Conservation (phyloP, 2,797 vertebrate species). For the Octomys mimax region DNA sequence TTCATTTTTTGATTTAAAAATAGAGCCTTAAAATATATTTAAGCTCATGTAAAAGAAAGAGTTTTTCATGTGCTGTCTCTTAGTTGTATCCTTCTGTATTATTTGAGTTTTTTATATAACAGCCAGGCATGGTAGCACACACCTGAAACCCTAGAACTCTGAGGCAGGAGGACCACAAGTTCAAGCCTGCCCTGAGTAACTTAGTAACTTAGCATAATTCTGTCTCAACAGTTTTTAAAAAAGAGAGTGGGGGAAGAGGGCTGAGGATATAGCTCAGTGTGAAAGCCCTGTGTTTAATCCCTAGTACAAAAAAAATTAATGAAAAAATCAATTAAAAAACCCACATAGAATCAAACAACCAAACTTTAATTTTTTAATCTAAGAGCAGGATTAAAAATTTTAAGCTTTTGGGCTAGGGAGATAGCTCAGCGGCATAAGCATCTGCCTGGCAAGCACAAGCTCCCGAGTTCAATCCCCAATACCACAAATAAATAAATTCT, state of each 20-base stretch:
- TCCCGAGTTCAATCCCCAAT: no score
- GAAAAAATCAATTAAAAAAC: background rate
- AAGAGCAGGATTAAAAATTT: background rate
- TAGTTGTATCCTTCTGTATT: background rate
- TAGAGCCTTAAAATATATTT: background rate
- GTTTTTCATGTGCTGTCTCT: background rate
- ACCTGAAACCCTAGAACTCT: background rate
- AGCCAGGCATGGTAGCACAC: background rate
- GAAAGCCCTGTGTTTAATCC: background rate
- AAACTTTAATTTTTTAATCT: background rate
- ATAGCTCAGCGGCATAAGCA: no score
- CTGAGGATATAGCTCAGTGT: background rate
- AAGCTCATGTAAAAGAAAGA: background rate
- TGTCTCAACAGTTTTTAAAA: background rate
- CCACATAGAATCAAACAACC: background rate
- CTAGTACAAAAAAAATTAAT: background rate
- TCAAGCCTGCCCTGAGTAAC: background rate
- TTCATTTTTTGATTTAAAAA: constrained; percentile 2
- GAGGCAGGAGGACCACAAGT: background rate
- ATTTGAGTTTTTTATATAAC: background rate
- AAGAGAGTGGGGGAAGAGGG: background rate
- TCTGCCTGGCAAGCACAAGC: no score
- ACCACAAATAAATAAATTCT: background rate
- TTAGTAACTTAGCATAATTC: background rate
- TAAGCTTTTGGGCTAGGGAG: no score